Evolutionary conservation across 1,140 invertebrate species (phyloP), one percentile per base, ranked within the genome.

Genomic region (Latrodectus geometricus): DNA sequence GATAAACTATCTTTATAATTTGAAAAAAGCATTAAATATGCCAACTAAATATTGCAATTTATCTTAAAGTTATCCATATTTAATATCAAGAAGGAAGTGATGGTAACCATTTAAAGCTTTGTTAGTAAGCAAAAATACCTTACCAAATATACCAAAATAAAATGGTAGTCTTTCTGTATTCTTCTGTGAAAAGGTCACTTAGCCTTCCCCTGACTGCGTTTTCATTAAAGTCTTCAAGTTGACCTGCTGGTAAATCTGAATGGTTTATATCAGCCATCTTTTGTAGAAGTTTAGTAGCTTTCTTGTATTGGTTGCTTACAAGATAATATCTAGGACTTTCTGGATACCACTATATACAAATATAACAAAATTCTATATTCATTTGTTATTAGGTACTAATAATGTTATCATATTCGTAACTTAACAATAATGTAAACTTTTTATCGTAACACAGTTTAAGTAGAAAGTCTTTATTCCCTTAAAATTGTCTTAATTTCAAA

Each of bases 111-210:
- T 3, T 3, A 5, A 35, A 1, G 35, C 35, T 35, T 5, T 35
- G 2, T 35, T 5, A 35, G 35, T 35, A 35, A 35, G 35, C 35
- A 61, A 8, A 8, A 17, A 14, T 4, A 2, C 17, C 84, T 86
- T 50, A 86, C 84, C 75, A 79, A 9, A 86, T 78, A 52, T 86
- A 86, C 84, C 84, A 86, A 23, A 79, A 86, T 11, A 86, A 21
- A 4, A 86, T 4, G 7, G 84, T 73, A 2, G 84, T 52, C 9
- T 49, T 21, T 8, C 68, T 79, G 69, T 79, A 74, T 21, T 78
- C 68, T 61, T 78, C 17, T 11, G 35, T 79, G 48, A 86, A 56
- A 0, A 86, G 35, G n/a, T 86, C 84, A 8, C n/a, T 12, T 8
- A 79, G 14, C 11, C 54, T 21, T 5, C 75, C 84, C 21, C 75